phyloP scores from a whole-genome alignment of 2,888 invertebrate genomes.

The Hedya salicella region DNA sequence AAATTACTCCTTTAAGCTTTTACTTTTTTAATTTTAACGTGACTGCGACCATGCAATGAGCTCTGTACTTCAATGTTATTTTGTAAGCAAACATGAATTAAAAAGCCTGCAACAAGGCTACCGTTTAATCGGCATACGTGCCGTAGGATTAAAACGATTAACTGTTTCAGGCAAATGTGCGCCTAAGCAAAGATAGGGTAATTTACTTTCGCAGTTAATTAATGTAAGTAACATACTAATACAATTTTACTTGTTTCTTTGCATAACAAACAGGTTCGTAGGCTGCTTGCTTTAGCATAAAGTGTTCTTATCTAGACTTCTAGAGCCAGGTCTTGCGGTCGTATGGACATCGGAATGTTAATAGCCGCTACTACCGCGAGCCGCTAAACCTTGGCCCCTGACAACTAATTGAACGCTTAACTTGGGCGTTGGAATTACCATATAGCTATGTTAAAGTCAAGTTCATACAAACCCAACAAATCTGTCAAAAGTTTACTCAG shows the following conservation, averaged over 20 bases:
- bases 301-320: slow-evolving; percentile 33
- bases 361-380: slow-evolving; percentile 14
- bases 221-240: slow-evolving; percentile 26
- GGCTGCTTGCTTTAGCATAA: slow-evolving; percentile 29
- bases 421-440: background rate
- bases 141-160: slow-evolving; percentile 18
- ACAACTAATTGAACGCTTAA: slow-evolving; percentile 30
- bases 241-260: slow-evolving; percentile 25
- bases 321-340: slow-evolving; percentile 15
- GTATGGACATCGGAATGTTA: slow-evolving; percentile 31
- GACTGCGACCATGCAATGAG: slow-evolving; percentile 23
- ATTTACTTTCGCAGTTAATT: slow-evolving; percentile 30
- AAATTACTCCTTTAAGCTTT: slow-evolving; percentile 24
- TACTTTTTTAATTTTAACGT: slow-evolving; percentile 2
- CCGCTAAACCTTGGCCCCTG: slow-evolving; percentile 34
- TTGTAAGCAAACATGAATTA: slow-evolving; percentile 21
- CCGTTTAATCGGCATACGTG: slow-evolving; percentile 21
- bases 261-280: slow-evolving; percentile 31
- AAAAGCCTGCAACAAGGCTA: slow-evolving; percentile 20
- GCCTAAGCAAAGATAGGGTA: slow-evolving; percentile 15
- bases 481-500: too few species aligned
- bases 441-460: background rate
- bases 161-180: slow-evolving; percentile 15
- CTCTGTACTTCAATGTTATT: slow-evolving; percentile 14
- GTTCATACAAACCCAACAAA: too few species aligned